Base-by-base conservation (phyloP, 2,888 invertebrate species). In the Drosophila nigricruria region DNA sequence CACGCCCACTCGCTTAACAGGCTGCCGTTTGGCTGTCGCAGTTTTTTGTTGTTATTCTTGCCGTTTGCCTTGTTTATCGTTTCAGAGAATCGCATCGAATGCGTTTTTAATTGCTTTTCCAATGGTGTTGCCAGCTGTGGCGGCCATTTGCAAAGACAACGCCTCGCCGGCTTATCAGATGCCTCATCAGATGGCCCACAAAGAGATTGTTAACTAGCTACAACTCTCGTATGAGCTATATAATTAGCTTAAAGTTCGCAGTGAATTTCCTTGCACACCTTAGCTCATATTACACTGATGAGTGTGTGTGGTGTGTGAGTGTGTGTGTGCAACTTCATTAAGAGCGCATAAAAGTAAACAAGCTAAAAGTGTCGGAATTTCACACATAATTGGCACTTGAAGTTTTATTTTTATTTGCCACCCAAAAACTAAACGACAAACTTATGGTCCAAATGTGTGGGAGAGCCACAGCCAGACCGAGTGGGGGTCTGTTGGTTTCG, bases 341-440 rank as follows among this genome's bases (percentile, higher is more conserved):
- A 85, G 88, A 71, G 70, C 84, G 57, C 88, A 85, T 85, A 85
- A 85, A 88, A 85, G 83, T 86, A 85, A 85, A 88, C 83, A 85
- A 88, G 83, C 88, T 71, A 78, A 88, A 85, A 85, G 88, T 85
- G 84, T 85, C 83, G 84, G 88, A 85, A 85, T 88, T 84, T 83
- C 85, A 88, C 85, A 86, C 88, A 83, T 86, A 86, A 86, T 86
- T 86, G 86, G 88, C 86, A 86, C 88, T 86, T 86, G 84, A 83
- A 86, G 84, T 86, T 86, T 85, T 82, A 81, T 88, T 85, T 84
- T 88, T 81, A 85, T 88, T 82, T 74, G 60, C 56, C 70, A 34
- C 61, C 52, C 63, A 42, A 65, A 77, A 77, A 85, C 82, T 85
- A 79, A 84, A 75, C 84, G 86, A 88, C 88, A 85, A 85, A 85